Conservation (phyloP, 2,888 invertebrate species). For the Athalia rosae region DNA sequence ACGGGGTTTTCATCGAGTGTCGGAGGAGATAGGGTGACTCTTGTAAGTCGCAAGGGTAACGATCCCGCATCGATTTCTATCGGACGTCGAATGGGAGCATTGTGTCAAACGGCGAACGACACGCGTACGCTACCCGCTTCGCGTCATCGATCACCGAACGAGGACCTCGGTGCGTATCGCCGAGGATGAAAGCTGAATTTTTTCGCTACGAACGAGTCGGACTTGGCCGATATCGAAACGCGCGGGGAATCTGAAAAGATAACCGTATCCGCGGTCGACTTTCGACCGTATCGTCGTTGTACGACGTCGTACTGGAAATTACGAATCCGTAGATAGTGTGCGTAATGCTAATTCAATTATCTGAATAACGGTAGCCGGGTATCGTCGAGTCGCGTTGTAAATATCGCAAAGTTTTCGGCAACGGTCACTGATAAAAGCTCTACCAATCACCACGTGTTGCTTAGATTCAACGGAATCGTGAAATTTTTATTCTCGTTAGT, state of each 20-base stretch:
- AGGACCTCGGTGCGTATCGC: not conserved
- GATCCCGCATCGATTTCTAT: conserved; percentile 33
- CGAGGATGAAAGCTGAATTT: not conserved
- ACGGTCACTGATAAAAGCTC: conserved; percentile 26
- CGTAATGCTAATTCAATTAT: too few relatives aligned
- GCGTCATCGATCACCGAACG: conserved; percentile 21
- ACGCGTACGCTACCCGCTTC: not conserved
- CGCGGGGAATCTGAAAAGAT: too few relatives aligned
- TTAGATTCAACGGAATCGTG: not conserved
- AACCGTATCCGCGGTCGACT: too few relatives aligned
- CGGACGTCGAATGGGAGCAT: conserved; percentile 1
- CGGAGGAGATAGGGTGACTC: not conserved
- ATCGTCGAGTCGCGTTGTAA: not conserved
- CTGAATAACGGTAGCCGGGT: too few relatives aligned
- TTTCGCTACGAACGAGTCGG: too few relatives aligned
- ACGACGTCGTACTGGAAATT: too few relatives aligned
- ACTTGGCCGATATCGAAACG: too few relatives aligned
- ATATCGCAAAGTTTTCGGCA: conserved; percentile 4
- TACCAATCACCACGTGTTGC: not conserved
- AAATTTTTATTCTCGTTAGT: not conserved
- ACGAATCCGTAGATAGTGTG: too few relatives aligned
- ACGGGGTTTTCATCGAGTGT: conserved; percentile 7
- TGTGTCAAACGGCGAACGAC: conserved; percentile 8
- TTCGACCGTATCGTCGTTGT: too few relatives aligned
- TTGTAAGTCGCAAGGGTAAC: conserved; percentile 12